A percentile compares a stretch with the other conserved stretches of the same genome.
phyloP scores from a whole-genome alignment of 2,888 invertebrate species.

The Nemapogon koenigi region DNA sequence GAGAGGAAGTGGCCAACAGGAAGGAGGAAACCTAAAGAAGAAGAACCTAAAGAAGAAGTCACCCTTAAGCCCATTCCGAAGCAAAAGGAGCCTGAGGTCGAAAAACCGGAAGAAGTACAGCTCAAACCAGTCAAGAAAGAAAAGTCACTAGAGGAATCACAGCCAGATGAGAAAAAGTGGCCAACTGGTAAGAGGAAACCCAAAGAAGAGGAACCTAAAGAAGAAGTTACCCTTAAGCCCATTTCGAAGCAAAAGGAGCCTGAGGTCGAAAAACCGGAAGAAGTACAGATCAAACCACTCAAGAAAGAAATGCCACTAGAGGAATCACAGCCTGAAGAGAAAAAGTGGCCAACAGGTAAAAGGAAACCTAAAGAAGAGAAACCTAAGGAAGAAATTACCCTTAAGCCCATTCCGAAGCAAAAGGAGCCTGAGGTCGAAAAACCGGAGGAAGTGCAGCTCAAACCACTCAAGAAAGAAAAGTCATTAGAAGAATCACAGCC shows the following conservation, averaged over 20 bases:
- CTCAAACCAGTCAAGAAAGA: slow-evolving; percentile 19
- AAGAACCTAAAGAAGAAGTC: slow-evolving; percentile 42
- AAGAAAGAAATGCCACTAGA: slow-evolving; percentile 21
- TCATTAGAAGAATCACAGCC: slow-evolving; percentile 27
- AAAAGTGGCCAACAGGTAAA: slow-evolving; percentile 27
- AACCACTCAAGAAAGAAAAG: slow-evolving; percentile 18
- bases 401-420: slow-evolving; percentile 15
- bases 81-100: slow-evolving; percentile 23
- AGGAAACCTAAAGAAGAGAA: slow-evolving; percentile 34
- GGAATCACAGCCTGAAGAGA: slow-evolving; percentile 28
- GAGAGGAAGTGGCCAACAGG: slow-evolving; percentile 32
- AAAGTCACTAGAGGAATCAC: slow-evolving; percentile 22
- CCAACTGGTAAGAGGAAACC: slow-evolving; percentile 29
- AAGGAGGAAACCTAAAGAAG: slow-evolving; percentile 27
- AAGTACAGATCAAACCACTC: slow-evolving; percentile 20
- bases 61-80: slow-evolving; percentile 28
- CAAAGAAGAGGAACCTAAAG: slow-evolving; percentile 29
- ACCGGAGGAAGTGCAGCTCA: slow-evolving; percentile 27
- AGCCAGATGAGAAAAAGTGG: slow-evolving; percentile 29
- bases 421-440: slow-evolving; percentile 24
- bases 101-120: slow-evolving; percentile 32
- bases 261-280: slow-evolving; percentile 19
- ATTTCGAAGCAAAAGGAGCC: slow-evolving; percentile 16
- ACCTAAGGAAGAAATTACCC: slow-evolving; percentile 22
- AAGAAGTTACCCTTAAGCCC: slow-evolving; percentile 22